Base-by-base conservation (phyloP, 2,888 invertebrate species). In the Caenorhabditis wallacei region DNA sequence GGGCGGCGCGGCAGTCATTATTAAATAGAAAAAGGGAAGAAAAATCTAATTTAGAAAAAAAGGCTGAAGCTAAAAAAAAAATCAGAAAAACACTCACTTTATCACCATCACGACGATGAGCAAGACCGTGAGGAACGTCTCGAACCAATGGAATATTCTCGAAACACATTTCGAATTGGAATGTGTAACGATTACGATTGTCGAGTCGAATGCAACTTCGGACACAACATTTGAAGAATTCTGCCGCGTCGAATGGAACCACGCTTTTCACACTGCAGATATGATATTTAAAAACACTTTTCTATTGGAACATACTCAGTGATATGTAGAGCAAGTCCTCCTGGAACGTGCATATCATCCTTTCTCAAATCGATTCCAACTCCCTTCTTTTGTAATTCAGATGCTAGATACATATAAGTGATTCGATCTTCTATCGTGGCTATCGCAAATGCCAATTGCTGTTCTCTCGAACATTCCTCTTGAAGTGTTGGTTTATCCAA, bases 401-500 rank as follows among this genome's bases (percentile, higher is more conserved):
- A 85, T n/a, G 84, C 66, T 10, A 87, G 26, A 20, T 57, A 66
- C 82, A 88, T 76, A 72, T 90, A 89, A 13, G 85, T 76, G 7
- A 91, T 54, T 0, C 90, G 84, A 68, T 91, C 91, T 54, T 91
- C 91, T 8, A 91, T 79, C 7, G 85, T 82, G 0, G 90, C 87
- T 20, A 91, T 78, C 13, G 90, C 91, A 43, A 72, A 79, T 1
- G 84, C 61, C 20, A 87, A 59, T n/a, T 61, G 71, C 8, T 82
- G 78, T 37, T 84, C 84, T 57, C 61, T 57, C 26, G 80, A 68
- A 11, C 61, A 51, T 11, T 61, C 61, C 13, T 64, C 37, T 24
- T 40, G 56, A 56, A 26, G 37, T 22, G 43, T n/a, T 5, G 10
- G 26, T 11, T 24, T 30, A 1, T 61, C 20, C 5, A 2, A 1